Evolutionary conservation across 2,113 vertebrate species (phyloP).

Genomic region (Xyliphius kryptos): DNA sequence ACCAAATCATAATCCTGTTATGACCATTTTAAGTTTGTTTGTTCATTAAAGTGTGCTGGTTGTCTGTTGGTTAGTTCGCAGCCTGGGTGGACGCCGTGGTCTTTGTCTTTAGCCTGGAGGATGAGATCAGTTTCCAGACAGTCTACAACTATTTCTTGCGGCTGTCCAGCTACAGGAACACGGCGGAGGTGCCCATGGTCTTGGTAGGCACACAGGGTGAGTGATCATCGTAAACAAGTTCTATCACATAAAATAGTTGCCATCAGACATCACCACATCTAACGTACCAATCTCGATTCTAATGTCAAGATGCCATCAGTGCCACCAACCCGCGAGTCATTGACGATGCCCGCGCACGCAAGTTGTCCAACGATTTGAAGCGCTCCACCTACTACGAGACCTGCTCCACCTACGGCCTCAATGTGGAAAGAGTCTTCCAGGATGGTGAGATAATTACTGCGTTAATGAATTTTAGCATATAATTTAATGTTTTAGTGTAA

Average conservation of each 20-base stretch:
- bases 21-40: too few relatives aligned
- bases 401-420: constrained; percentile 93
- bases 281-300: too few relatives aligned
- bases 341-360: constrained; percentile 87
- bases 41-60: too few relatives aligned
- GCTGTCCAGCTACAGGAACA: constrained; percentile 92
- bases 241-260: too few relatives aligned
- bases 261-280: too few relatives aligned
- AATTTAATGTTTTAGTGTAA: too few relatives aligned
- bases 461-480: too few relatives aligned
- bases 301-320: constrained; percentile 97
- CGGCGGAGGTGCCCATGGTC: constrained; percentile 95
- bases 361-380: constrained; percentile 93
- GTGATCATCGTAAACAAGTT: too few relatives aligned
- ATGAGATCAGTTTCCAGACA: constrained; percentile 98
- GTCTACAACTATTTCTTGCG: constrained; percentile 98
- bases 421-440: constrained; percentile 98
- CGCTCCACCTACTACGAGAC: constrained; percentile 98
- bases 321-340: constrained; percentile 94
- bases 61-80: constrained; percentile 98
- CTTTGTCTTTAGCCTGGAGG: too few relatives aligned
- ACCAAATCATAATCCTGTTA: too few relatives aligned
- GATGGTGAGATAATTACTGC: too few relatives aligned
- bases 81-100: too few relatives aligned
- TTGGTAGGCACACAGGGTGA: constrained; percentile 97